These are phyloP conservation scores for Cenopis cana DNA, from an alignment of 2,888 invertebrate species.

Conservation along the genomic window DNA sequence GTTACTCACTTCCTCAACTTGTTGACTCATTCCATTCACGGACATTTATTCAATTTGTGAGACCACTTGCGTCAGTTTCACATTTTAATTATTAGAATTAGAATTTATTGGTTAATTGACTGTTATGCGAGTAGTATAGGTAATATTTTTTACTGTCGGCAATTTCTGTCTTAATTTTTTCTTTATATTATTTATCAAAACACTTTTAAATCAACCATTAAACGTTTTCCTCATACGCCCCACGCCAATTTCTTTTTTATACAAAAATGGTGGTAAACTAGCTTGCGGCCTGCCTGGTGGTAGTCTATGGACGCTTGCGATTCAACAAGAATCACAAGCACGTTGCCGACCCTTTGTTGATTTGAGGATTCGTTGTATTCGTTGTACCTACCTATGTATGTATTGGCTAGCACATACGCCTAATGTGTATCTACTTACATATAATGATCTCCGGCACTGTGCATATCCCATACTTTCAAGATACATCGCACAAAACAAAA, in stretches of 20 bases:
- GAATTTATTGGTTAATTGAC: conserved; percentile 1
- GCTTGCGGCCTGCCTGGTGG: too few relatives aligned
- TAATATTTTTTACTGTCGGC: too few relatives aligned
- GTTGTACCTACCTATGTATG: too few relatives aligned
- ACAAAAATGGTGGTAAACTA: too few relatives aligned
- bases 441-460: neutral
- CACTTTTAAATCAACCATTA: neutral
- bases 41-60: conserved; percentile 25
- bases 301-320: too few relatives aligned
- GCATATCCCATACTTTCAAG: neutral
- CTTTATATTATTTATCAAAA: neutral
- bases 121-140: neutral
- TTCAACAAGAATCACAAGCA: too few relatives aligned
- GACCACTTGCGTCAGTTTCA: conserved; percentile 4
- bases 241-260: too few relatives aligned
- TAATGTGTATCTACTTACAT: neutral
- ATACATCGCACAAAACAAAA: neutral
- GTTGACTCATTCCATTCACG: conserved; percentile 52
- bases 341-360: too few relatives aligned
- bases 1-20: conserved; percentile 67
- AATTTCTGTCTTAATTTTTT: neutral
- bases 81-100: conserved; percentile 6
- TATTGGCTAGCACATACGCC: neutral
- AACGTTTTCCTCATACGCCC: too few relatives aligned
- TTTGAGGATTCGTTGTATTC: too few relatives aligned